phyloP scores from a whole-genome alignment of 2,113 vertebrate genomes.

The Oceanodroma tethys region DNA sequence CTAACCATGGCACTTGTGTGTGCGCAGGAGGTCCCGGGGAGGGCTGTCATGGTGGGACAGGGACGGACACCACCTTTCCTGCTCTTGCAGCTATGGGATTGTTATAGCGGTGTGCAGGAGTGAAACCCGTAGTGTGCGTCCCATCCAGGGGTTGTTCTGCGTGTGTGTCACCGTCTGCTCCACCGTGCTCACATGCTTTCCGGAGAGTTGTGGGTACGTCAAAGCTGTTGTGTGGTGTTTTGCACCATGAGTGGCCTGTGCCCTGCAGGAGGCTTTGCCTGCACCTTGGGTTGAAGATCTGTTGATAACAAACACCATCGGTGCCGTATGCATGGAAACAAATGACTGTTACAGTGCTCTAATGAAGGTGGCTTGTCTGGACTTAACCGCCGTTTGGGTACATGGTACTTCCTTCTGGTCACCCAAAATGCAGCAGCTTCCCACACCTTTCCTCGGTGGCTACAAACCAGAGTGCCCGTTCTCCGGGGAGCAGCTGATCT shows the following conservation, averaged over 20 bases:
- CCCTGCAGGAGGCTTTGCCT: neutral
- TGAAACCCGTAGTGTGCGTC: fast-evolving
- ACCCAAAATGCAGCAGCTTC: neutral
- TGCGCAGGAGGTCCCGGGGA: fast-evolving
- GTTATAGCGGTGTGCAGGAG: neutral
- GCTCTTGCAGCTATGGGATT: neutral
- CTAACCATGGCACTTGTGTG: fast-evolving
- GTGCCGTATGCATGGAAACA: neutral
- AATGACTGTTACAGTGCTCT: neutral
- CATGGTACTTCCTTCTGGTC: neutral
- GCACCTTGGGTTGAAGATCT: neutral
- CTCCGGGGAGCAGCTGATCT: neutral
- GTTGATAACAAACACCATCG: fast-evolving
- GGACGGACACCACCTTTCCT: neutral
- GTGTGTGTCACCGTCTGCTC: fast-evolving
- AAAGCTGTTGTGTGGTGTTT: neutral
- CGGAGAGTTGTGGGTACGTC: fast-evolving
- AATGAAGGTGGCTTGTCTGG: neutral
- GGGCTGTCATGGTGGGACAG: fast-evolving
- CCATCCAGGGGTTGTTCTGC: fast-evolving
- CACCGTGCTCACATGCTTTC: fast-evolving
- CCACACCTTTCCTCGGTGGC: neutral
- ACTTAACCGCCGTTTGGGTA: neutral
- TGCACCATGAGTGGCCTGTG: fast-evolving
- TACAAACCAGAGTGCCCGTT: neutral